A percentile compares a stretch with the other conserved stretches of the same genome.
These are phyloP conservation scores for Ancistrus triradiatus DNA, from an alignment of 2,113 vertebrate species.

Conservation along the genomic window DNA sequence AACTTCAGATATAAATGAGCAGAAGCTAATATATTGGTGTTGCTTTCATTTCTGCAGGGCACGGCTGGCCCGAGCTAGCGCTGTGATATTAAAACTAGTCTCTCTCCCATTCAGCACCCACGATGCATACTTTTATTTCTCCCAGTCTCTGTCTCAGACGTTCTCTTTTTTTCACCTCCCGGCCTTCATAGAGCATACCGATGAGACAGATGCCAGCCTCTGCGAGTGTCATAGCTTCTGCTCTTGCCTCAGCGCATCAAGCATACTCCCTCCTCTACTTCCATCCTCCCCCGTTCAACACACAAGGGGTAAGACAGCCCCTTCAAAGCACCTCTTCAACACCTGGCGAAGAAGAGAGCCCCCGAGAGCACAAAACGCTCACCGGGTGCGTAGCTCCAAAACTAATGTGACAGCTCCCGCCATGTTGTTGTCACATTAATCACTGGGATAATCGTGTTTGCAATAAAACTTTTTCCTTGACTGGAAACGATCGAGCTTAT, in stretches of 20 bases:
- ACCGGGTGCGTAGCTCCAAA: slow-evolving; percentile 15
- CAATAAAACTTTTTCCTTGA: slow-evolving; percentile 28
- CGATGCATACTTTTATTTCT: slow-evolving; percentile 9
- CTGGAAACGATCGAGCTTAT: slow-evolving; percentile 46
- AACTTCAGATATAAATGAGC: slow-evolving; percentile 30
- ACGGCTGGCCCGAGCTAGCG: neutral
- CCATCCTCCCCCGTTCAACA: neutral
- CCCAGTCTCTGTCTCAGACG: neutral
- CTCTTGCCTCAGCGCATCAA: slow-evolving; percentile 12
- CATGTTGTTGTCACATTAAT: slow-evolving; percentile 50
- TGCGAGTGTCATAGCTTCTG: neutral
- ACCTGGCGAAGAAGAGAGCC: slow-evolving; percentile 15
- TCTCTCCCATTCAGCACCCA: neutral
- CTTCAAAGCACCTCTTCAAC: slow-evolving; percentile 21
- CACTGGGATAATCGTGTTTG: slow-evolving; percentile 54
- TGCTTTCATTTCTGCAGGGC: slow-evolving; percentile 22
- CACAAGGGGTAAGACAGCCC: slow-evolving; percentile 4
- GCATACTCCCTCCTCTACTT: no score
- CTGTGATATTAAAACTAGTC: slow-evolving; percentile 10
- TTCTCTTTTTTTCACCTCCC: no score
- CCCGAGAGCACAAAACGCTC: neutral
- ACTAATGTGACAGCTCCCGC: slow-evolving; percentile 53
- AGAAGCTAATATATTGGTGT: slow-evolving; percentile 21
- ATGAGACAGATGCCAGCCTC: neutral
- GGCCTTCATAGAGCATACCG: no score